Evolutionary conservation across 2,888 invertebrate genomes (phyloP), one percentile per base, ranked within the genome.

Genomic region (Hydrotaea cyrtoneurina): DNA sequence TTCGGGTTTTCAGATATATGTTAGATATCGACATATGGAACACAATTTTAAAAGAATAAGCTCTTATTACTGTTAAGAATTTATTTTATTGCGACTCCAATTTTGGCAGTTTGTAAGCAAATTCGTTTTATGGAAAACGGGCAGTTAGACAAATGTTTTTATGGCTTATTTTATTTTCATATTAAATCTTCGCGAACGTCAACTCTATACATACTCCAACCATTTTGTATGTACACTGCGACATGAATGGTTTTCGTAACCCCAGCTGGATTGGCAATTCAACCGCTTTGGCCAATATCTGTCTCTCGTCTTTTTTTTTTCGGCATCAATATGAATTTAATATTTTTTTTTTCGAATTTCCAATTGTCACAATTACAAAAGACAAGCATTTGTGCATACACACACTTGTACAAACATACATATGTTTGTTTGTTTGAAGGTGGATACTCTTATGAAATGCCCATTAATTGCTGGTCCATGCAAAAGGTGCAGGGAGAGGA

Each of bases 281-380:
- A 50, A 50, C n/a, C 50, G 50, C 15, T 50, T 50, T 4, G n/a
- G n/a, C 50, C 50, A 13, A 43, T 43, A 13, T 10, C 43, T 10
- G 50, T 13, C 50, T 13, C 11, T 10, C 10, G 39, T 13, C 39
- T 13, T 2, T 39, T 10, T 11, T 39, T 10, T 39, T 39, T 50
- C 3, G 50, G n/a, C 50, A 13, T 50, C 50, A n/a, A 50, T n/a
- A 50, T 50, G 13, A n/a, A 50, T 50, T 50, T 50, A 15, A 50
- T 50, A 50, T 50, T 50, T 50, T 43, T 50, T 50, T 50, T n/a
- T 50, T 50, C 50, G 5, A 1, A n/a, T 50, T 50, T 50, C n/a
- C 50, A 50, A 50, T 50, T 50, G 50, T 50, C 50, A n/a, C 50
- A 62, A 26, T 23, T 62, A 26, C 62, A 62, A 62, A 31, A 13